phyloP scores from a whole-genome alignment of 2,888 invertebrate species.

The Diogma glabrata region DNA sequence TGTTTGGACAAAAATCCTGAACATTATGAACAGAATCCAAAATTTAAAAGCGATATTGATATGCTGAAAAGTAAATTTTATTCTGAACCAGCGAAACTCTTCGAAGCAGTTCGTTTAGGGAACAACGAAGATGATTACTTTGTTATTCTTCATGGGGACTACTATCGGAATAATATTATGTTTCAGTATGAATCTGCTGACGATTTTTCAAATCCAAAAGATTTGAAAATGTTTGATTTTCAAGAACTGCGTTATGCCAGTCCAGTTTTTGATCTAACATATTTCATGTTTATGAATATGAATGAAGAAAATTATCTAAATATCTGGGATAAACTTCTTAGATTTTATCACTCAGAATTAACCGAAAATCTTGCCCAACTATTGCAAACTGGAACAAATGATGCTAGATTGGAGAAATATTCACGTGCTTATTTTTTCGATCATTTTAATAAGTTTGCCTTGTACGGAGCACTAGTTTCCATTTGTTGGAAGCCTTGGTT shows the following conservation, averaged over 20 bases:
- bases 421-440: conserved; percentile 24
- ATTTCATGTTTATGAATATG: conserved; percentile 33
- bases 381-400: conserved; percentile 20
- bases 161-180: conserved; percentile 34
- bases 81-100: conserved; percentile 24
- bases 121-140: conserved; percentile 25
- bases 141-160: conserved; percentile 33
- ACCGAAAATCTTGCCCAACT: conserved; percentile 23
- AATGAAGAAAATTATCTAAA: conserved; percentile 13
- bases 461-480: conserved; percentile 31
- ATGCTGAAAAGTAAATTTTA: conserved; percentile 26
- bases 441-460: conserved; percentile 31
- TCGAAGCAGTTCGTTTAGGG: conserved; percentile 26
- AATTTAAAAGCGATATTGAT: conserved; percentile 21
- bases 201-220: conserved; percentile 18
- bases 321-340: conserved; percentile 25
- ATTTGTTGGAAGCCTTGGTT: conserved; percentile 33
- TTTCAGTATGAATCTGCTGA: conserved; percentile 25
- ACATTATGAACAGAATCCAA: background rate
- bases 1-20: conserved; percentile 23
- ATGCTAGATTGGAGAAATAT: conserved; percentile 16
- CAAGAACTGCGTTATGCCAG: conserved; percentile 32
- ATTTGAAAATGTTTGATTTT: conserved; percentile 32
- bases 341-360: conserved; percentile 26
- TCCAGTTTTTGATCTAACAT: conserved; percentile 30